phyloP scores from a whole-genome alignment of 2,113 vertebrate genomes.

The Protomyctophum bolini region DNA sequence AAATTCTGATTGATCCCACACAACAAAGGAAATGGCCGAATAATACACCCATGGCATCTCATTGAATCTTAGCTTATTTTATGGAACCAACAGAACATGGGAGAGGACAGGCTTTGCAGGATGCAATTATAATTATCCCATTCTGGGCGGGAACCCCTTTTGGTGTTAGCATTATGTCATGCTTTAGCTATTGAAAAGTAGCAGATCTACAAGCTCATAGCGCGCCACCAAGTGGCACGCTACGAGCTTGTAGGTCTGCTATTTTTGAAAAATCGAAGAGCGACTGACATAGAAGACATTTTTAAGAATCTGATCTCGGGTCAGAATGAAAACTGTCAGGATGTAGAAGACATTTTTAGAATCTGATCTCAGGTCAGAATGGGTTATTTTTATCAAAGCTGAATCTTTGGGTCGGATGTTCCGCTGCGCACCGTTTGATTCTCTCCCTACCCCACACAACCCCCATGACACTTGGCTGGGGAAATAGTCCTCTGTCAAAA shows the following conservation, averaged over 20 bases:
- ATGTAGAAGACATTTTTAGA: too few species aligned
- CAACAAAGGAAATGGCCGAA: conserved; percentile 63
- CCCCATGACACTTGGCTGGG: conserved; percentile 52
- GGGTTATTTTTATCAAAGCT: conserved; percentile 52
- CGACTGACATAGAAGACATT: too few species aligned
- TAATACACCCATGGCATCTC: conserved; percentile 46
- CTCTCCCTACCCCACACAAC: conserved; percentile 32
- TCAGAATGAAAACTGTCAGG: too few species aligned
- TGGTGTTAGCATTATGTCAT: too few species aligned
- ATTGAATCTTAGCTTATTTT: conserved; percentile 56
- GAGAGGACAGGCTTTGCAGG: conserved; percentile 34
- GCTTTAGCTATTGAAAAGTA: too few species aligned
- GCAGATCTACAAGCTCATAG: too few species aligned
- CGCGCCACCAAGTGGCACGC: too few species aligned
- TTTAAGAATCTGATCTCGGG: too few species aligned
- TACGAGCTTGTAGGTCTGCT: too few species aligned
- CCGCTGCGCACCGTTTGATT: conserved; percentile 46
- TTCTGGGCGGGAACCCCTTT: too few species aligned
- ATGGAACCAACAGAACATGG: conserved; percentile 57
- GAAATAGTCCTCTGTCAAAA: conserved; percentile 59
- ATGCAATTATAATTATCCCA: conserved; percentile 51
- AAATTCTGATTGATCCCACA: conserved; percentile 57
- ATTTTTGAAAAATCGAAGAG: too few species aligned
- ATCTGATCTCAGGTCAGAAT: too few species aligned
- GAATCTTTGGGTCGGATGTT: conserved; percentile 62